Conservation (phyloP, 2,797 vertebrate species). For the Ispidina lecontei region DNA sequence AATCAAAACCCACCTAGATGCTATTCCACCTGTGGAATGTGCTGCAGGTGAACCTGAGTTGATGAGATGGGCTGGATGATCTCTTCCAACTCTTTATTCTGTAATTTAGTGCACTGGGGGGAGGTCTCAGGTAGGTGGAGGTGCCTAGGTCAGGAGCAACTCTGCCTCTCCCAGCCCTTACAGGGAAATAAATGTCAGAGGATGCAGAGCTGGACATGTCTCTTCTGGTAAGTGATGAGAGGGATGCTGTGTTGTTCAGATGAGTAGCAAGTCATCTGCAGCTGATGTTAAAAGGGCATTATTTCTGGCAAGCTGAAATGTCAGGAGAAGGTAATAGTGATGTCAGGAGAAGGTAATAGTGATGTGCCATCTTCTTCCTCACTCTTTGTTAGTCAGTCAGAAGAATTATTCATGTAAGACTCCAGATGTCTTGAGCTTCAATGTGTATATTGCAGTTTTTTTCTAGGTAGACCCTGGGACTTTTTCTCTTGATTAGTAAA, state of each 20-base stretch:
- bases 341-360: not conserved
- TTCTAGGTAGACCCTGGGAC: not conserved
- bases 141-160: not conserved
- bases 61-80: not conserved
- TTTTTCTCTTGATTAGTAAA: not conserved
- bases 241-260: not conserved
- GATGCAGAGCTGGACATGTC: not conserved
- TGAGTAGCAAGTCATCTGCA: not conserved
- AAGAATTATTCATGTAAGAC: not conserved
- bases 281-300: not conserved
- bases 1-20: no score
- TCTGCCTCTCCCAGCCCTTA: not conserved
- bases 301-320: not conserved
- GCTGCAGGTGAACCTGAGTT: not conserved
- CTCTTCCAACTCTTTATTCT: not conserved
- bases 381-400: not conserved
- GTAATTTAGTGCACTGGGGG: not conserved
- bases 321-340: not conserved
- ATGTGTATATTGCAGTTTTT: not conserved
- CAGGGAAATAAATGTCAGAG: not conserved
- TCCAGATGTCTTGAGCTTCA: not conserved
- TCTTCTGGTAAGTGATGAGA: accelerated
- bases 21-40: not conserved
- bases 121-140: not conserved
- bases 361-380: not conserved